phyloP scores from a whole-genome alignment of 2,888 invertebrate species.

The Caenorhabditis sp. region DNA sequence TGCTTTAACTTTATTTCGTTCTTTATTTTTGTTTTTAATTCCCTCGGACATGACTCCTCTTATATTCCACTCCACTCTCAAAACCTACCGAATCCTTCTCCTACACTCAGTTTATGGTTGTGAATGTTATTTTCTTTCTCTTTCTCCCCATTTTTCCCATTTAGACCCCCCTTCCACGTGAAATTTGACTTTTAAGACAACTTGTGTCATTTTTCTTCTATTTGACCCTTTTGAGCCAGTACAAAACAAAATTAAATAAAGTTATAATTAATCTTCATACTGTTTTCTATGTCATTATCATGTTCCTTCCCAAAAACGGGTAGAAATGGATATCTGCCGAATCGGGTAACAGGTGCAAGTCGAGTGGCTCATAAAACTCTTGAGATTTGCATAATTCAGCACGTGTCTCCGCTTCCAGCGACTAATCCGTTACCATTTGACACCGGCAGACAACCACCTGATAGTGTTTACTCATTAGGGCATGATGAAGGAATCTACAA shows the following conservation, averaged over 20 bases:
- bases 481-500: constrained; percentile 25
- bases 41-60: constrained; percentile 40
- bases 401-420: constrained; percentile 19
- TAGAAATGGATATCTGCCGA: too few species aligned
- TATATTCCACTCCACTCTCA: constrained; percentile 26
- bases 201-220: constrained; percentile 38
- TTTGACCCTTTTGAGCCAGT: constrained; percentile 28
- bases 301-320: too few species aligned
- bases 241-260: constrained; percentile 39
- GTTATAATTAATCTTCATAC: too few species aligned
- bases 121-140: constrained; percentile 20
- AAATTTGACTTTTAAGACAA: constrained; percentile 10
- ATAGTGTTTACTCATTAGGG: constrained; percentile 58
- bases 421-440: constrained; percentile 45
- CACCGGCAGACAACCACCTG: constrained; percentile 49
- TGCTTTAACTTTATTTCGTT: constrained; percentile 36
- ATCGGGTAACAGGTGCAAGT: constrained; percentile 65
- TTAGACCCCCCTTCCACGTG: neutral
- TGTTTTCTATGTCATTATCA: too few species aligned
- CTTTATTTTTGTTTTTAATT: neutral
- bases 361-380: constrained; percentile 66
- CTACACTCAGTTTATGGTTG: constrained; percentile 50
- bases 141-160: neutral
- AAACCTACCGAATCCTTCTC: too few species aligned
- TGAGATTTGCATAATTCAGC: constrained; percentile 64